Conservation (phyloP, 2,888 invertebrate species). For the Ornithoptera alexandrae region DNA sequence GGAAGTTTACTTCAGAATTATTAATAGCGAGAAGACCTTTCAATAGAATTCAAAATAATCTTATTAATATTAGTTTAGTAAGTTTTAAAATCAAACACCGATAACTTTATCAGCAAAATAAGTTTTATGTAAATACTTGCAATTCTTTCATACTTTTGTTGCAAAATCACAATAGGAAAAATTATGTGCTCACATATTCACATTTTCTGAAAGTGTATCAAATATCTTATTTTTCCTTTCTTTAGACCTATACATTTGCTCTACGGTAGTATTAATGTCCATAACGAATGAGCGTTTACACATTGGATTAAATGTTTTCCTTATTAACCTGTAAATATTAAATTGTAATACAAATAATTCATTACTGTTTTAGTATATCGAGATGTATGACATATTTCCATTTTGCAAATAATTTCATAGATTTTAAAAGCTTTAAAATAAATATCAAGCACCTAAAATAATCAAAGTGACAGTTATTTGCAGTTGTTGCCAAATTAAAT, state of each 20-base stretch:
- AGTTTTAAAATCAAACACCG: not conserved
- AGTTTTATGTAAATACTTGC: not conserved
- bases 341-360: slow-evolving; percentile 22
- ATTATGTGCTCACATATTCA: not conserved
- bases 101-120: not conserved
- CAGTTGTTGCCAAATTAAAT: not conserved
- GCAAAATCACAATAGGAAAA: not conserved
- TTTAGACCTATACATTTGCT: too few relatives aligned
- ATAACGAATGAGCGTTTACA: not conserved
- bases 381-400: slow-evolving; percentile 18
- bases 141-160: not conserved
- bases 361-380: slow-evolving; percentile 20
- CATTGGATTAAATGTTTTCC: not conserved
- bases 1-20: too few relatives aligned
- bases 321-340: slow-evolving; percentile 10
- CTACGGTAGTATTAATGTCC: too few relatives aligned
- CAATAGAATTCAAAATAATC: too few relatives aligned
- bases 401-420: slow-evolving; percentile 11
- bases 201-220: too few relatives aligned
- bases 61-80: not conserved
- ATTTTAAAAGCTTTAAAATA: not conserved
- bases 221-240: not conserved
- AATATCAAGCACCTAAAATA: not conserved
- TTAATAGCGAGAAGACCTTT: too few relatives aligned
- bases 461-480: not conserved